Base-by-base conservation (phyloP, 2,888 invertebrate genomes). In the Ceriagrion tenellum region DNA sequence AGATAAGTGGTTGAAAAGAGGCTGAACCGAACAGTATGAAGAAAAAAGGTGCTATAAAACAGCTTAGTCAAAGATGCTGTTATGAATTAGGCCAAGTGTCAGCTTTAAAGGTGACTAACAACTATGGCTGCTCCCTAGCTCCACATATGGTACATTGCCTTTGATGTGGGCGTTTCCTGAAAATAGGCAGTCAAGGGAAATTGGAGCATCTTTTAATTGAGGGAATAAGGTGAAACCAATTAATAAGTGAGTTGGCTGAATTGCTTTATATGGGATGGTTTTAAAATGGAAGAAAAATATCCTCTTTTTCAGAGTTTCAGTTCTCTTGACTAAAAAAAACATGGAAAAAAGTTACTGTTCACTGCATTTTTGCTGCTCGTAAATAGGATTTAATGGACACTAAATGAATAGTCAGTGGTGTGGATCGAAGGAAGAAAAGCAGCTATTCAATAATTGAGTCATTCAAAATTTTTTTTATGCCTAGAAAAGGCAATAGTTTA, bases 331-430 rank as follows among this genome's bases (percentile, higher is more conserved):
- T 69, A n/a, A 69, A n/a, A 26, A 69, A 69, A 69, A n/a, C 2
- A 12, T 69, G 69, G n/a, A 69, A n/a, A 69, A 69, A 1, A 47
- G 20, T n/a, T 69, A 69, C 69, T 35, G 81, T 81, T 30, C 81
- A 35, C 47, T 69, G 13, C 93, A 93, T 93, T 93, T 59, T 23
- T 93, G 69, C 89, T 91, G 63, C 63, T 93, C 69, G 47, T 74
- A 13, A 93, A 26, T 26, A 40, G 74, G 93, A 93, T 93, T n/a
- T 69, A 93, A 93, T 74, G 69, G 93, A 93, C 93, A 93, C 69
- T 74, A 93, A 93, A 69, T 69, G 16, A 69, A 69, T 35, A 81
- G 30, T 35, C 81, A 81, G 4, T 81, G 81, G 26, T 26, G 26
- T 26, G 69, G 10, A 69, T 8, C 10, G 23, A 20, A 81, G 81